Evolutionary conservation across 2,888 invertebrate species (phyloP), one percentile per base, ranked within the genome.

Genomic region (Tetheella fluctuosa): DNA sequence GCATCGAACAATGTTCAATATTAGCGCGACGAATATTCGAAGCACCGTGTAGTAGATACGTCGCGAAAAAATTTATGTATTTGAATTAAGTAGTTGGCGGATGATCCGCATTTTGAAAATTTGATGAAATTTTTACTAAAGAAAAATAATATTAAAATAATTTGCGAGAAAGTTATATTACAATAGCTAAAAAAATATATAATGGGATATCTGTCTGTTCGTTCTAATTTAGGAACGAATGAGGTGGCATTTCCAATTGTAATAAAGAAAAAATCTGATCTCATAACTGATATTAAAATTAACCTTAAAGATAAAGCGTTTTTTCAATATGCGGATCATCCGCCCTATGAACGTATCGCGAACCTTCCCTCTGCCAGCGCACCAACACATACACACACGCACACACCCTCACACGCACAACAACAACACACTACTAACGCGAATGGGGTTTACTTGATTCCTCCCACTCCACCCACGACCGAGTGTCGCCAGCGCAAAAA

Each of bases 401-500:
- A 69, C 64, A 60, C 62, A 66, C 69, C 13, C 37, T 15, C 60
- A 65, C 60, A 56, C 71, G 65, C 65, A 59, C 70, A 68, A 67
- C 58, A 69, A 75, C 65, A 73, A 74, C 73, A 75, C 78, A 68
- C 79, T 77, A 80, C 78, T 81, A 79, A 76, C 78, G 75, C 80
- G 76, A 84, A 82, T 88, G 89, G 89, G 89, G 89, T 88, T 88
- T 84, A 80, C 82, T 65, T 64, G 70, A 77, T 72, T 71, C 69
- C 76, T 68, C 10, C 28, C 30, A 28, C 54, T 20, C 20, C 48
- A n/a, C 48, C 74, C 74, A 64, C 63, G 62, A 60, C 62, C 25
- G 55, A 62, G 69, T 60, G 66, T 65, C 62, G 69, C 63, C 69
- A 59, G 42, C 57, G 28, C 39, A 39, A 61, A 55, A 39, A 59